Evolutionary conservation across 2,888 invertebrate genomes (phyloP).

Genomic region (Stenchaetothrips biformis): DNA sequence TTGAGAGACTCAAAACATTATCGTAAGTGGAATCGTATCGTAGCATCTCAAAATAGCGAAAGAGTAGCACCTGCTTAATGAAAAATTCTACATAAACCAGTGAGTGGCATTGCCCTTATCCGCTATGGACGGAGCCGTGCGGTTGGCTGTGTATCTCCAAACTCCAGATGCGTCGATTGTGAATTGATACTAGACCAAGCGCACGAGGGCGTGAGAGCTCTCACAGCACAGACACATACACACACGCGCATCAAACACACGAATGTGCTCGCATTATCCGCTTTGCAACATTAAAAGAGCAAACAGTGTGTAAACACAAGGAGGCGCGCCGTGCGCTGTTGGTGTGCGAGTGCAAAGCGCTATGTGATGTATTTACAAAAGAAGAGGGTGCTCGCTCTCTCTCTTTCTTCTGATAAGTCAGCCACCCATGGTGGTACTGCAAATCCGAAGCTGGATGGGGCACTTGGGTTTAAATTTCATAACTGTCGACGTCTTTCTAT

Average conservation of each 20-base stretch:
- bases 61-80: neutral
- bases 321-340: neutral
- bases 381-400: neutral
- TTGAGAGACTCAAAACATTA: too few relatives aligned
- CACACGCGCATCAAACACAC: neutral
- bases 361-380: too few relatives aligned
- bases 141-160: neutral
- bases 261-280: neutral
- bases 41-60: too few relatives aligned
- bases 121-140: neutral
- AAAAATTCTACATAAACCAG: neutral
- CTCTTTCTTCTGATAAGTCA: neutral
- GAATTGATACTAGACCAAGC: neutral
- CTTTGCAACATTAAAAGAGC: constrained; percentile 11
- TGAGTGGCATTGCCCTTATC: too few relatives aligned
- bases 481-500: too few relatives aligned
- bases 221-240: too few relatives aligned
- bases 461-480: too few relatives aligned
- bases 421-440: neutral
- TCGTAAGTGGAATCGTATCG: too few relatives aligned
- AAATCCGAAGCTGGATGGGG: neutral
- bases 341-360: too few relatives aligned
- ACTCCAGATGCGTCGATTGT: neutral
- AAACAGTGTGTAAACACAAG: constrained; percentile 2
- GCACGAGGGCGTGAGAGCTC: neutral